Evolutionary conservation across 37 sponge, comb jelly and placozoan species (phyloP).

Genomic region (Beroe forskalii): DNA sequence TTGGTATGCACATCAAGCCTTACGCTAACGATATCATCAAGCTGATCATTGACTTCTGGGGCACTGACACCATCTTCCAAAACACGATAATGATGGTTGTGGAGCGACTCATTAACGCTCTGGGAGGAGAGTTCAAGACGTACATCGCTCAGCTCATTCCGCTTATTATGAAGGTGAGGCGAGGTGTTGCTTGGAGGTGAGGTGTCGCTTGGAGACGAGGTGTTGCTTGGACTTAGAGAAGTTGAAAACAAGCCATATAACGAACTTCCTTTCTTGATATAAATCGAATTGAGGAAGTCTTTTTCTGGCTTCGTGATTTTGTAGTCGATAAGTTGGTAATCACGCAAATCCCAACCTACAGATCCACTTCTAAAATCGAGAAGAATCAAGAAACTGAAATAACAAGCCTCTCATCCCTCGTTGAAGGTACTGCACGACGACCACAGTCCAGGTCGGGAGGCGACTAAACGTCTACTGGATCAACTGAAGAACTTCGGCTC

Average conservation of each 20-base stretch:
- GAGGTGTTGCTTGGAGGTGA: no score
- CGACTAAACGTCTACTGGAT: constrained; percentile 62
- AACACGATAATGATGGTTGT: constrained; percentile 84
- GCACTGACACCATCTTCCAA: constrained; percentile 70
- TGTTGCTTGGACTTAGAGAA: no score
- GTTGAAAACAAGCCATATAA: no score
- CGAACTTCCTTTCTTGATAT: no score
- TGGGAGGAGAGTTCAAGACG: constrained; percentile 87
- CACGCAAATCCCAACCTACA: no score
- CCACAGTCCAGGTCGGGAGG: neutral
- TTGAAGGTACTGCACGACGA: constrained; percentile 23
- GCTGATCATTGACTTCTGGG: constrained; percentile 33
- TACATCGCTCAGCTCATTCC: constrained; percentile 56
- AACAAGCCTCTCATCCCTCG: no score
- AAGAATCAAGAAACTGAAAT: no score
- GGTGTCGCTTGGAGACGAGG: no score
- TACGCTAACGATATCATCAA: constrained; percentile 22
- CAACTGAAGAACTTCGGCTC: constrained; percentile 88
- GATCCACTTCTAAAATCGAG: no score
- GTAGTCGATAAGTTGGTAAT: no score
- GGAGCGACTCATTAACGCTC: constrained; percentile 78
- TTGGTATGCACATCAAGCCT: constrained; percentile 43
- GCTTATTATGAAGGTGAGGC: constrained; percentile 48
- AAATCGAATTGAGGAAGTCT: no score
- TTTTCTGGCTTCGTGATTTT: no score